These are phyloP conservation scores for Eremophila alpestris DNA, from an alignment of 2,797 vertebrate species.

Conservation along the genomic window DNA sequence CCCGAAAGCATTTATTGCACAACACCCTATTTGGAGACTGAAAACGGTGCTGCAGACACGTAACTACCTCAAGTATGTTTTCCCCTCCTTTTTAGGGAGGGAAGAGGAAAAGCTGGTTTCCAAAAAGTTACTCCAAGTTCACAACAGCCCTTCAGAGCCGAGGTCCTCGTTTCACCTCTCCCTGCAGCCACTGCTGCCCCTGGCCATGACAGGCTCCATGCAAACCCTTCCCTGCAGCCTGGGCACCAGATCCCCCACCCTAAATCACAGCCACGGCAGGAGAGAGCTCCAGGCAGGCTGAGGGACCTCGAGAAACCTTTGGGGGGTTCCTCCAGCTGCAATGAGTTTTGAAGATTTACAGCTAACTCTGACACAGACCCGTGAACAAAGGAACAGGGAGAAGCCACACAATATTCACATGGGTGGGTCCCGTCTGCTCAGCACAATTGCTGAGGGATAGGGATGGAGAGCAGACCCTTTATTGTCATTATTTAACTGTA, in stretches of 20 bases:
- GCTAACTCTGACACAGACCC: background rate
- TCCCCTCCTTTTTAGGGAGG: constrained; percentile 62
- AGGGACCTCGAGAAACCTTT: background rate
- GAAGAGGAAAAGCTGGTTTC: constrained; percentile 47
- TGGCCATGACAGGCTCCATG: fast-evolving
- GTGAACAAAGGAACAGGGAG: background rate
- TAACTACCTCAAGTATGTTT: constrained; percentile 58
- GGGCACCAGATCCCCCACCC: fast-evolving
- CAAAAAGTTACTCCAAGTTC: constrained; percentile 26
- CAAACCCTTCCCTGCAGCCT: background rate
- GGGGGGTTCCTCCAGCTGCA: background rate
- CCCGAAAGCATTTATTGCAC: background rate
- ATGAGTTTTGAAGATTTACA: background rate
- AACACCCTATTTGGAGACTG: constrained; percentile 57
- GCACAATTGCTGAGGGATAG: background rate
- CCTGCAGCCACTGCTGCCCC: background rate
- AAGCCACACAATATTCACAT: background rate
- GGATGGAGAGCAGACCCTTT: background rate
- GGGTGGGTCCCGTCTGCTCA: background rate
- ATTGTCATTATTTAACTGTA: background rate
- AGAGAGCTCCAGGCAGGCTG: background rate
- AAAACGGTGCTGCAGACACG: background rate
- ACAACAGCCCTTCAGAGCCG: background rate
- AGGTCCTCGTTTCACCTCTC: background rate
- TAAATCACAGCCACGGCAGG: background rate